These are phyloP conservation scores for Ptyas mucosa DNA, from an alignment of 2,113 vertebrate genomes.

Conservation along the genomic window DNA sequence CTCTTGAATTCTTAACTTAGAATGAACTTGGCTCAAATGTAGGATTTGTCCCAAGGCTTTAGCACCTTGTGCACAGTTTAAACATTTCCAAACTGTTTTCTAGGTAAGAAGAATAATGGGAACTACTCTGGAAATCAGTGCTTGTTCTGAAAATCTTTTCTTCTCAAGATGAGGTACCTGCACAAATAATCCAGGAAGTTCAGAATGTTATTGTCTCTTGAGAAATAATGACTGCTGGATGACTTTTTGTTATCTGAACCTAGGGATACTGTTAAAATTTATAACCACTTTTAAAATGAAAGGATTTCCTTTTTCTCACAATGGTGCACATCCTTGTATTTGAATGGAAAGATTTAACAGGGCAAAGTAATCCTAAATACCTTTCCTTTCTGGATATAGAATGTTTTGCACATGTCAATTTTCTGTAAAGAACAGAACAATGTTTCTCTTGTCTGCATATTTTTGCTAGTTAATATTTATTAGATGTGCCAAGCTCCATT, in stretches of 20 bases:
- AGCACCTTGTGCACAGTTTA: not conserved
- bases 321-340: not conserved
- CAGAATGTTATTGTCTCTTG: not conserved
- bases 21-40: not conserved
- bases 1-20: not conserved
- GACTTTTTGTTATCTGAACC: not conserved
- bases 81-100: not conserved
- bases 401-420: slow-evolving; percentile 5
- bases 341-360: not conserved
- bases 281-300: slow-evolving; percentile 40
- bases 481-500: slow-evolving; percentile 80
- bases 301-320: not conserved
- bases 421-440: not conserved
- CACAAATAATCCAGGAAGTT: not conserved
- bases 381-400: slow-evolving; percentile 46
- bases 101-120: not conserved
- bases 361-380: slow-evolving; percentile 30
- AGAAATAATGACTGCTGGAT: not conserved
- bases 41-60: not conserved
- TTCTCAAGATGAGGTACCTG: not conserved
- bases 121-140: not conserved
- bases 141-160: not conserved
- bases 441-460: slow-evolving; percentile 57
- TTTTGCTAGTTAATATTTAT: slow-evolving; percentile 79
- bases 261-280: not conserved